Base-by-base conservation (phyloP, 1,140 invertebrate genomes). In the Condylostylus longicornis region DNA sequence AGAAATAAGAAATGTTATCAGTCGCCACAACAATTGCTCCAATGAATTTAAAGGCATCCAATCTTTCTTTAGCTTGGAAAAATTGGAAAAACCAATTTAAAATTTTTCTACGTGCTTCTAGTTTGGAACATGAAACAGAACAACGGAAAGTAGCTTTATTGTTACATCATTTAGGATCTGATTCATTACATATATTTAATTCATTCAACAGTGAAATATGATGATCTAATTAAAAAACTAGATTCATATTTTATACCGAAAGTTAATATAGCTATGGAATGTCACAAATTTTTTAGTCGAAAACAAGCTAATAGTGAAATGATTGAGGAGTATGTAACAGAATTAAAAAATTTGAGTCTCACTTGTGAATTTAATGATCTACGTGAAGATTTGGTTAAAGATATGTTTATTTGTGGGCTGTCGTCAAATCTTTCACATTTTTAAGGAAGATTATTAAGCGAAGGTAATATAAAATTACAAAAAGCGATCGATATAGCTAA, bases 251-350 rank as follows among this genome's bases (percentile, higher is more conserved):
- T 51, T 23, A 18, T 39, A 20, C 45, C 41, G 7, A 51, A 47
- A 37, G 42, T 44, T 18, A 50, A 48, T 34, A 18, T 45, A 22
- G 42, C 45, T 2, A 39, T 51, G 17, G 45, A 51, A 37, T 27
- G 45, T 12, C 47, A 46, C 21, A 44, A 42, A 29, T 49, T 51
- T 43, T 45, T 51, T 31, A 47, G 22, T 35, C 10, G 42, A 14
- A 45, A 44, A 33, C 49, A 51, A 42, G 28, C 31, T 8, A 35
- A 41, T 21, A 14, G 32, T 6, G 45, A 49, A 27, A 29, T 38
- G 12, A 35, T 48, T 14, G 43, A 51, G 10, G 42, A 45, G 29
- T 51, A 45, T 35, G 30, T 39, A 8, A 47, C 41, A 28, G 40
- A 44, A 15, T 25, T 51, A 9, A 43, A 40, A 19, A 49, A 46